Evolutionary conservation across 1,140 invertebrate genomes (phyloP).

Genomic region (Panulirus ornatus): DNA sequence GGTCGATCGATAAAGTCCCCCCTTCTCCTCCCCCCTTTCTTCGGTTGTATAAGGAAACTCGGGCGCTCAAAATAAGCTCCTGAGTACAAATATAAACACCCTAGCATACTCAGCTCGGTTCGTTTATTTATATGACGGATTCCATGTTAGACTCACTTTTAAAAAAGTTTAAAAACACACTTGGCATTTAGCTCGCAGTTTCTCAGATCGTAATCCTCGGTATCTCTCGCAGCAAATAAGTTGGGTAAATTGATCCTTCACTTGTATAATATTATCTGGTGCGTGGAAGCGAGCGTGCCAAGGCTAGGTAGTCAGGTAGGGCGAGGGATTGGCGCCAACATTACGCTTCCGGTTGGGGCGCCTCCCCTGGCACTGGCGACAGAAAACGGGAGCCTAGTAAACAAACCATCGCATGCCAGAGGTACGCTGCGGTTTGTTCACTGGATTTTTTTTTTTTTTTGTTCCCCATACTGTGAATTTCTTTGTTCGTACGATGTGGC

Average conservation of each 20-base stretch:
- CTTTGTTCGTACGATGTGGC: too few relatives aligned
- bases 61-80: conserved; percentile 48
- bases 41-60: conserved; percentile 58
- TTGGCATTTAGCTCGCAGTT: too few relatives aligned
- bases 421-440: conserved; percentile 6
- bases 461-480: too few relatives aligned
- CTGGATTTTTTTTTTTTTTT: too few relatives aligned
- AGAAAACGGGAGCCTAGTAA: conserved; percentile 60
- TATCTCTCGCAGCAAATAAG: too few relatives aligned
- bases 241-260: too few relatives aligned
- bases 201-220: too few relatives aligned
- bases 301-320: background rate
- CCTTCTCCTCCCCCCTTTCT: background rate
- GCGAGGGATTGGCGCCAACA: conserved; percentile 47
- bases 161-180: too few relatives aligned
- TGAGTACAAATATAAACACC: conserved; percentile 46
- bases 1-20: conserved; percentile 24
- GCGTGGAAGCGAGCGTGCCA: background rate
- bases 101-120: too few relatives aligned
- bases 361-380: conserved; percentile 32
- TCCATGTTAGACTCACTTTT: too few relatives aligned
- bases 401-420: conserved; percentile 61
- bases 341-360: conserved; percentile 55
- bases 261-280: too few relatives aligned
- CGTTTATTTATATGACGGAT: too few relatives aligned